Evolutionary conservation across 2,888 invertebrate species (phyloP).

Genomic region (Ophonus ardosiacus): DNA sequence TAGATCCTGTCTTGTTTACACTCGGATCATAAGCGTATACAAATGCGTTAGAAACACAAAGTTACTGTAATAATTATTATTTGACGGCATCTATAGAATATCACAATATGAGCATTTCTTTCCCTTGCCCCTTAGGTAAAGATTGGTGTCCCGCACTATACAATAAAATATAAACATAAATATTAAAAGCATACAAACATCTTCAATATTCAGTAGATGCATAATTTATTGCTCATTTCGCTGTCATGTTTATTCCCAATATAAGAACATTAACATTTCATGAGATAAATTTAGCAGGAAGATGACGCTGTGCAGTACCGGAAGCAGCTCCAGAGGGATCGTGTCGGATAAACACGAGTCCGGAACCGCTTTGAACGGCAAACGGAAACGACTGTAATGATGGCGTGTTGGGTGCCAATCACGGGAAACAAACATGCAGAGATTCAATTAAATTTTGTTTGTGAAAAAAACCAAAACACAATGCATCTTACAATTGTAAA

Average conservation of each 20-base stretch:
- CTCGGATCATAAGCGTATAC: no score
- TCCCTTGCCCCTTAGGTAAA: no score
- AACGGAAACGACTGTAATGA: neutral
- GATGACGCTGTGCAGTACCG: neutral
- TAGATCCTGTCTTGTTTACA: no score
- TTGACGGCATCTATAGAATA: no score
- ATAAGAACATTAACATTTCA: slow-evolving; percentile 9
- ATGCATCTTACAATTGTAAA: no score
- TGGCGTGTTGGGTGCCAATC: slow-evolving; percentile 2
- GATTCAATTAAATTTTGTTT: neutral
- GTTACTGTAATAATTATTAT: no score
- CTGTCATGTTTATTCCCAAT: neutral
- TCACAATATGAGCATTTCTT: no score
- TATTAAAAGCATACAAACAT: no score
- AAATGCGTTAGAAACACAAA: no score
- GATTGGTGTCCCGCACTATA: no score
- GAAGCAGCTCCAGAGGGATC: neutral
- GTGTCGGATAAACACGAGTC: neutral
- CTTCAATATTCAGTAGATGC: neutral
- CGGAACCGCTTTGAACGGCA: neutral
- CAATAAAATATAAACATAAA: no score
- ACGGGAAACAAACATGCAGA: neutral
- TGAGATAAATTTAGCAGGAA: neutral
- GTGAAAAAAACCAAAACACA: no score
- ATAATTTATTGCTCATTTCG: neutral